A percentile compares a stretch with the other conserved stretches of the same genome.
Conservation (phyloP, 2,113 vertebrate genomes). For the Paradisaea rubra region DNA sequence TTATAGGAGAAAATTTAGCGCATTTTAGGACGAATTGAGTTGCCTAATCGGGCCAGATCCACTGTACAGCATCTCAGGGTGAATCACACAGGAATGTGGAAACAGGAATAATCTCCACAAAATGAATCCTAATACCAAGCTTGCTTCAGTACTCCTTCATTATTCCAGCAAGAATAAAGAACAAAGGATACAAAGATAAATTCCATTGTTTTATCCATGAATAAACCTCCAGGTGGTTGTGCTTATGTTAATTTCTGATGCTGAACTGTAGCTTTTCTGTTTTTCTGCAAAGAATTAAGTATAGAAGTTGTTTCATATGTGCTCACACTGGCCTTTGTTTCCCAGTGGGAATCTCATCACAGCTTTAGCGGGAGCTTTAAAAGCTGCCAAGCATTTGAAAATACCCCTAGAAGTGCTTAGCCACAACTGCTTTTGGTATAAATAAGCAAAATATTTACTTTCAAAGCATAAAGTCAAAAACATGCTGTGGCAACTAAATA, state of each 20-base stretch:
- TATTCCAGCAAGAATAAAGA: neutral
- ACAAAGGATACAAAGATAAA: slow-evolving; percentile 34
- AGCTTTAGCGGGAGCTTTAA: neutral
- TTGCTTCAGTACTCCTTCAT: neutral
- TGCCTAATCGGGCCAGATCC: neutral
- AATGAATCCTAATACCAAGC: neutral
- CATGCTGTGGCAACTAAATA: slow-evolving; percentile 35
- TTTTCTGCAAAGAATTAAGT: slow-evolving; percentile 18
- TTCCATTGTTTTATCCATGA: slow-evolving; percentile 43
- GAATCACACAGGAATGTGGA: neutral
- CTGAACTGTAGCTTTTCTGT: slow-evolving; percentile 47
- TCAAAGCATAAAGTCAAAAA: slow-evolving; percentile 9
- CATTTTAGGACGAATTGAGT: neutral
- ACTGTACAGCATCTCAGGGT: neutral
- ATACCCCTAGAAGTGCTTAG: neutral
- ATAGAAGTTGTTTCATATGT: slow-evolving; percentile 8
- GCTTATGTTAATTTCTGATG: slow-evolving; percentile 36
- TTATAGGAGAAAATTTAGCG: neutral
- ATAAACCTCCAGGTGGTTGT: slow-evolving; percentile 37
- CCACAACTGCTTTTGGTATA: neutral
- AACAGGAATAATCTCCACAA: neutral
- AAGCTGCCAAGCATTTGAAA: neutral
- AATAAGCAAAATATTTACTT: slow-evolving; percentile 58
- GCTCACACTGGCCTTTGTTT: slow-evolving; percentile 44
- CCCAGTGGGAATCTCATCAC: neutral